phyloP scores from a whole-genome alignment of 2,113 vertebrate genomes.

The Odobenus rosmarus region DNA sequence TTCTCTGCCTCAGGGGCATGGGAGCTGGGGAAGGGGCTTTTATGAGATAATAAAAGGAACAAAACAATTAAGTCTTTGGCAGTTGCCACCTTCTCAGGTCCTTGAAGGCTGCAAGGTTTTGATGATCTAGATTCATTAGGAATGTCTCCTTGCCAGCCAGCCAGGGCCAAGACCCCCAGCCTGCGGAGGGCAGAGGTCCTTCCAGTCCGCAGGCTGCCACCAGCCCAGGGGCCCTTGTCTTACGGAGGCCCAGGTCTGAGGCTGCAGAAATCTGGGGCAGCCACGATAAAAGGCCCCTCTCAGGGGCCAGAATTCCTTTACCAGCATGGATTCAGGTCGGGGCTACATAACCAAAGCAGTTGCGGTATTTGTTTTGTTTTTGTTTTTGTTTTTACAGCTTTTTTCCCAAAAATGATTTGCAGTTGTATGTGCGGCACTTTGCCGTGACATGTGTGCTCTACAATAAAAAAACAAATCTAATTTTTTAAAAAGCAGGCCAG shows the following conservation, averaged over 20 bases:
- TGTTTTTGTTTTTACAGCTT: not conserved
- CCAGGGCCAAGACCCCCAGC: not conserved
- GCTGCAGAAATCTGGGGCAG: conserved; percentile 62
- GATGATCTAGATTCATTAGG: conserved; percentile 7
- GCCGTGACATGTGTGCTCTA: not conserved
- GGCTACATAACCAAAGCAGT: not conserved
- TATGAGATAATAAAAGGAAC: not conserved
- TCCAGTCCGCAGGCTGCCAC: not conserved
- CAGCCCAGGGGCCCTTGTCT: not conserved
- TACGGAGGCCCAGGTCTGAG: not conserved
- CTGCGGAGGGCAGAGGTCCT: not conserved
- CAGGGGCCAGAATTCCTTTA: not conserved
- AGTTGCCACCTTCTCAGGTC: conserved; percentile 38
- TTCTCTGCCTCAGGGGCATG: not conserved
- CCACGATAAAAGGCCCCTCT: conserved; percentile 63
- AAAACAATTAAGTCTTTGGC: not conserved
- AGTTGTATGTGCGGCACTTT: not conserved
- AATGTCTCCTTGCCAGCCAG: not conserved
- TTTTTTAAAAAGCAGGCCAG: not conserved
- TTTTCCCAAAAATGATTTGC: not conserved
- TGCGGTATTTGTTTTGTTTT: not conserved
- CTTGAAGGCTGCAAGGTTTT: conserved; percentile 22
- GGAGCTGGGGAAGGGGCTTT: conserved; percentile 22
- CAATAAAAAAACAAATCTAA: not conserved
- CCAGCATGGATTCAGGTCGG: not conserved